Base-by-base conservation (phyloP, 2,113 vertebrate species). In the Zapus hudsonius region DNA sequence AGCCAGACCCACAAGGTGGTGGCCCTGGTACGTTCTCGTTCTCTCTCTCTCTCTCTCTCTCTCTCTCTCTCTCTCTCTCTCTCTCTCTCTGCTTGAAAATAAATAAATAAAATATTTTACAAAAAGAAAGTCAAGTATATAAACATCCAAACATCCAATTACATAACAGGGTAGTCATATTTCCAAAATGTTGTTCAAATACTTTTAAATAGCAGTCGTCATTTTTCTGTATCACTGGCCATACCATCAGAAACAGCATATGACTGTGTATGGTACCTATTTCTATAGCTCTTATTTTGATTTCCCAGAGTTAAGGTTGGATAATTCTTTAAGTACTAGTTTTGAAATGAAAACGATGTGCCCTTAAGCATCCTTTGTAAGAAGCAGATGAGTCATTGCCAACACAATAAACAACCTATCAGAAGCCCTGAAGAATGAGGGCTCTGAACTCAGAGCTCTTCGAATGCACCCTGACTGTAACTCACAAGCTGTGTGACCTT, bases 341-440 rank as follows among this genome's bases (percentile, higher is more conserved):
- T 74, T 94, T 84, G 72, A 93, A 74, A 38, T 89, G 36, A 31
- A 93, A 93, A 69, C 70, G 63, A 33, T 38, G 36, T 42, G 19
- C 64, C 82, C 52, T 59, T 78, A 75, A 89, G 59, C 42, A 38
- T n/a, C 91, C 75, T 70, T 81, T 80, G 36, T 59, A 27, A 79
- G 85, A 93, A 89, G 66, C 40, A 91, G 79, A 80, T 89, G 80
- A 93, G 63, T 88, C 83, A 90, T 40, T 70, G 80, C n/a, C 23
- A 74, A 75, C 17, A 72, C 13, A 86, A 64, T 79, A 88, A 90
- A 36, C 31, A 82, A 85, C 36, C 42, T 15, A 1, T 16, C 7
- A 15, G n/a, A 6, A 12, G 19, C 44, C 36, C 40, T 78, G 36
- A 69, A 79, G 70, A 91, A 36, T 78, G 75, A 36, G 33, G 42